Evolutionary conservation across 2,113 vertebrate species (phyloP).

Genomic region (Pseudorhombus dupliciocellatus): DNA sequence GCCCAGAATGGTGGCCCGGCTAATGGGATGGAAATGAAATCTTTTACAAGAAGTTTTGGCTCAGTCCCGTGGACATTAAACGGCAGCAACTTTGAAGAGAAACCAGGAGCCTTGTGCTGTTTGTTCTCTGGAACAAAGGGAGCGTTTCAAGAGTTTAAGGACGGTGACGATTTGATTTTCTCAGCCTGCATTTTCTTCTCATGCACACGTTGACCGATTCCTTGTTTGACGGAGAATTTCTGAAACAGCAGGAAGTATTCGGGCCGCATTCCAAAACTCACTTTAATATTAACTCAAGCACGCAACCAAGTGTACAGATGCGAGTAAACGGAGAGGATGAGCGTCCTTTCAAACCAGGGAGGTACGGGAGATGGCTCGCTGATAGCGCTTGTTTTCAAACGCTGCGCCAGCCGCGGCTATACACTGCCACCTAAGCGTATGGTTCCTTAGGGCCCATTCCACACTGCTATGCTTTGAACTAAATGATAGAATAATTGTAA

Average conservation of each 20-base stretch:
- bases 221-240: slow-evolving; percentile 58
- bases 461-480: slow-evolving; percentile 75
- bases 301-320: slow-evolving; percentile 80
- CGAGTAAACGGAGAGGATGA: slow-evolving; percentile 69
- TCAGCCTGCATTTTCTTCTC: slow-evolving; percentile 68
- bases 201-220: slow-evolving; percentile 57
- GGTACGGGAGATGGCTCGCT: slow-evolving; percentile 74
- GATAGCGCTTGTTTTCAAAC: slow-evolving; percentile 73
- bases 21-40: slow-evolving; percentile 62
- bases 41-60: slow-evolving; percentile 44
- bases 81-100: slow-evolving; percentile 33
- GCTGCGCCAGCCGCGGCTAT: slow-evolving; percentile 58
- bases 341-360: slow-evolving; percentile 77
- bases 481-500: slow-evolving; percentile 75
- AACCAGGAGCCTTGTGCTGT: slow-evolving; percentile 17
- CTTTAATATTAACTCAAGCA: slow-evolving; percentile 82
- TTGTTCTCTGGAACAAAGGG: slow-evolving; percentile 35
- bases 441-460: slow-evolving; percentile 64
- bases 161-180: slow-evolving; percentile 41
- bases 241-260: slow-evolving; percentile 76
- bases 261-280: slow-evolving; percentile 69
- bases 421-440: slow-evolving; percentile 68
- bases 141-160: slow-evolving; percentile 53
- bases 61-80: slow-evolving; percentile 36
- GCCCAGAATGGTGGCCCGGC: slow-evolving; percentile 34